A percentile compares a stretch with the other conserved stretches of the same genome.
phyloP scores from a whole-genome alignment of 2,797 vertebrate species.

The Tangara arthus region DNA sequence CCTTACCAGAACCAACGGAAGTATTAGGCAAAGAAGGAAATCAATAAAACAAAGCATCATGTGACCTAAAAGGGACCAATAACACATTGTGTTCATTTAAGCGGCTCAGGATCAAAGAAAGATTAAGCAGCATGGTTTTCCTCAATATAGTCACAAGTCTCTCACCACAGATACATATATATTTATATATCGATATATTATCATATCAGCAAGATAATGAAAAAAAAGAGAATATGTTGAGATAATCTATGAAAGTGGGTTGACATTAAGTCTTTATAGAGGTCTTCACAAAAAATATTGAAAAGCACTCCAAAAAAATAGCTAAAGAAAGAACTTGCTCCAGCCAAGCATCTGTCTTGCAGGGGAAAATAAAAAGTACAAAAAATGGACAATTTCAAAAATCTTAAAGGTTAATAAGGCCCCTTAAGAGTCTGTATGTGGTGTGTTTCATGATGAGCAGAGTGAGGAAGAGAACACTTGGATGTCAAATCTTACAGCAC shows the following conservation, averaged over 20 bases:
- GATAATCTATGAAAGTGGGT: background rate
- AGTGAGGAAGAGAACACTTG: background rate
- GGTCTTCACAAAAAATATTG: background rate
- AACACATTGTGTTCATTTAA: background rate
- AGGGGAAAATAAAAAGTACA: background rate
- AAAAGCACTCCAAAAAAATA: background rate
- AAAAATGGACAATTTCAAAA: background rate
- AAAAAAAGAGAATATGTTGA: background rate
- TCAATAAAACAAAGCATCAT: constrained; percentile 20
- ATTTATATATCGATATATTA: background rate
- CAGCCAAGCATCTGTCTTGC: background rate
- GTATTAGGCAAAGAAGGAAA: constrained; percentile 27
- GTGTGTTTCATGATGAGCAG: background rate
- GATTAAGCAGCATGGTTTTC: background rate
- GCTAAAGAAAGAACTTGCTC: background rate
- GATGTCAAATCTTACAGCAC: background rate
- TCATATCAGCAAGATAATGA: background rate
- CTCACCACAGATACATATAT: background rate
- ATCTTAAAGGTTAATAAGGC: background rate
- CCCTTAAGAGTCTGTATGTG: background rate
- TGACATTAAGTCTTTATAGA: background rate
- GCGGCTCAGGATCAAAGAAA: background rate
- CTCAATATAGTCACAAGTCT: background rate
- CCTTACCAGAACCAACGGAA: constrained; percentile 39
- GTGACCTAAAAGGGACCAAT: background rate